Base-by-base conservation (phyloP, 1,140 invertebrate species). In the Drosophila kurseongensis region DNA sequence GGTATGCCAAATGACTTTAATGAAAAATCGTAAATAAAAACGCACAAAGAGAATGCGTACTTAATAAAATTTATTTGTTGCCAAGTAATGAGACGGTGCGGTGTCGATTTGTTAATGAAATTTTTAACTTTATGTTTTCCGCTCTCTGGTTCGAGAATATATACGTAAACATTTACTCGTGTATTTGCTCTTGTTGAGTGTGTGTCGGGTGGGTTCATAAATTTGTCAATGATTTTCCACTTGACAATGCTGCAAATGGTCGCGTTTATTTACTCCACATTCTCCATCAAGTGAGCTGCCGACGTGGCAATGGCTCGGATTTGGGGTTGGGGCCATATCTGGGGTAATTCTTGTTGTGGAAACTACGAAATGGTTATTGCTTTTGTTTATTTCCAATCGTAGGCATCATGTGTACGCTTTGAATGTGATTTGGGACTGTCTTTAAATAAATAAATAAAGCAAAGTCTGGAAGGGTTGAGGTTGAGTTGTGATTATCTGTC, bases 71-170 rank as follows among this genome's bases (percentile, higher is more conserved):
- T 83, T 83, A 83, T 83, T 71, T 78, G 81, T 75, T 68, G 59
- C 40, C 41, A 18, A 68, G 44, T 51, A 78, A 65, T 55, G 56
- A 66, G 55, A 56, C 51, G 45, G 61, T 29, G 35, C 51, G 32
- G 69, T 62, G 80, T 79, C 75, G 80, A 83, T 83, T 83, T 83
- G 80, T 83, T 83, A 83, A 83, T 83, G 80, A 83, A 83, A 83
- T 71, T 78, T 83, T 78, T 47, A 66, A 66, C 72, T 75, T 83
- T 83, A 75, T 79, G 73, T 41, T 80, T 59, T 38, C 50, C 61
- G 57, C 60, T 80, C 42, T 36, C 35, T 14, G 54, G 9, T 58
- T 41, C 44, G 27, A 18, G n/a, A 7, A 50, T 48, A 42, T 36
- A 32, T 8, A 36, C 10, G 41, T 57, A 69, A 56, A 72, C 32